phyloP scores from a whole-genome alignment of 2,888 invertebrate species.

The Ellobium chinense region DNA sequence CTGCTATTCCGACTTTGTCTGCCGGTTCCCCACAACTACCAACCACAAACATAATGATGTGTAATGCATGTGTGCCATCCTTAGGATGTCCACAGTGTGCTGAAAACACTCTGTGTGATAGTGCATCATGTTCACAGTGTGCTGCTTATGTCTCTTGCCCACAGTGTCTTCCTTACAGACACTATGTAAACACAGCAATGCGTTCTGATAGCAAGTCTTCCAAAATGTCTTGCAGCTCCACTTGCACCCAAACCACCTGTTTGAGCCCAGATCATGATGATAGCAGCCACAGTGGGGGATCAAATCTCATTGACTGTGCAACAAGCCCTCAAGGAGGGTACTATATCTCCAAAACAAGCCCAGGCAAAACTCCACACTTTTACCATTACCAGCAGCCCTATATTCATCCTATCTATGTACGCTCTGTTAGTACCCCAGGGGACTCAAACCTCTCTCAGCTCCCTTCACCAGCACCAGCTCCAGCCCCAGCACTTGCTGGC shows the following conservation, averaged over 20 bases:
- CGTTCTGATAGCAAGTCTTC: constrained; percentile 53
- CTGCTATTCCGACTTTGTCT: constrained; percentile 12
- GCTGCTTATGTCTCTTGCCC: constrained; percentile 40
- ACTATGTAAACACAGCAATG: constrained; percentile 41
- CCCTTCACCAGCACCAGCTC: constrained; percentile 9
- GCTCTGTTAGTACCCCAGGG: constrained; percentile 1
- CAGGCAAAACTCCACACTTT: not conserved
- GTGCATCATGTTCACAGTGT: constrained; percentile 35
- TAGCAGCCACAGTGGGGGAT: constrained; percentile 23
- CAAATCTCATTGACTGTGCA: constrained; percentile 9
- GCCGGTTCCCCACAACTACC: constrained; percentile 20
- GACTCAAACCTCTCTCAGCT: constrained; percentile 10
- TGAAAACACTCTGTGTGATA: constrained; percentile 28
- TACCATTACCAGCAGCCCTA: constrained; percentile 29
- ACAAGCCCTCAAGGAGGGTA: not conserved
- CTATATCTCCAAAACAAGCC: constrained; percentile 20
- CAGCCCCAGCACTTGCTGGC: not conserved
- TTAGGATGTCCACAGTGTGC: constrained; percentile 29
- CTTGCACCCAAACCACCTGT: constrained; percentile 52
- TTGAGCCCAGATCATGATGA: constrained; percentile 51
- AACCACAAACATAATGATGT: not conserved
- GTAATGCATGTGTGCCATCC: constrained; percentile 14
- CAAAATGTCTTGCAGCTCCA: constrained; percentile 52
- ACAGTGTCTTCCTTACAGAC: constrained; percentile 40
- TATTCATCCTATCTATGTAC: not conserved